Percentiles rank a stretch among this genome's conserved stretches.
These are phyloP conservation scores for Girardia tigrina DNA, from an alignment of 2,888 invertebrate genomes.

Conservation along the genomic window DNA sequence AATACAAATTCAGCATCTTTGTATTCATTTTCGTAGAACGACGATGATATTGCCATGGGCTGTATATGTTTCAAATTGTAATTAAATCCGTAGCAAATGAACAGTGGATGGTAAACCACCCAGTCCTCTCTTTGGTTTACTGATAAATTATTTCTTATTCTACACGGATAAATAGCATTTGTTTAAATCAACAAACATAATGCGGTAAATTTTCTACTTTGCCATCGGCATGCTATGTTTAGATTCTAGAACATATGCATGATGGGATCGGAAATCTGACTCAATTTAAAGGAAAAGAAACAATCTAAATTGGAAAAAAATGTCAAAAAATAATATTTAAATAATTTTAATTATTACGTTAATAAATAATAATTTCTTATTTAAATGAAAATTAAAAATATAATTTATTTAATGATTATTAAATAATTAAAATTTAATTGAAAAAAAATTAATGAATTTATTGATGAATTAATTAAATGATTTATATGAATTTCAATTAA, in stretches of 20 bases:
- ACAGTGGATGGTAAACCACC: slow-evolving; percentile 19
- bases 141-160: slow-evolving; percentile 23
- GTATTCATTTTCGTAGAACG: slow-evolving; percentile 14
- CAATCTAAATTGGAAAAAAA: neutral
- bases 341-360: neutral
- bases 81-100: neutral
- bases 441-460: too few species aligned
- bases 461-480: too few species aligned
- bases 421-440: too few species aligned
- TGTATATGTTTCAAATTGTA: slow-evolving; percentile 20
- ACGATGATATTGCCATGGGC: slow-evolving; percentile 17
- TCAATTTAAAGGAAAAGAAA: slow-evolving; percentile 17
- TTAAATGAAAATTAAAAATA: too few species aligned
- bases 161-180: slow-evolving; percentile 20
- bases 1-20: slow-evolving; percentile 17
- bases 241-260: slow-evolving; percentile 3
- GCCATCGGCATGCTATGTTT: slow-evolving; percentile 23
- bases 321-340: neutral
- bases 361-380: too few species aligned
- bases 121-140: slow-evolving; percentile 14
- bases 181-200: slow-evolving; percentile 23
- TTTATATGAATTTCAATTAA: too few species aligned
- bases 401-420: too few species aligned
- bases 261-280: slow-evolving; percentile 23
- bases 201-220: slow-evolving; percentile 20